These are phyloP conservation scores for Caenorhabditis angaria DNA, from an alignment of 2,888 invertebrate species.

Conservation along the genomic window DNA sequence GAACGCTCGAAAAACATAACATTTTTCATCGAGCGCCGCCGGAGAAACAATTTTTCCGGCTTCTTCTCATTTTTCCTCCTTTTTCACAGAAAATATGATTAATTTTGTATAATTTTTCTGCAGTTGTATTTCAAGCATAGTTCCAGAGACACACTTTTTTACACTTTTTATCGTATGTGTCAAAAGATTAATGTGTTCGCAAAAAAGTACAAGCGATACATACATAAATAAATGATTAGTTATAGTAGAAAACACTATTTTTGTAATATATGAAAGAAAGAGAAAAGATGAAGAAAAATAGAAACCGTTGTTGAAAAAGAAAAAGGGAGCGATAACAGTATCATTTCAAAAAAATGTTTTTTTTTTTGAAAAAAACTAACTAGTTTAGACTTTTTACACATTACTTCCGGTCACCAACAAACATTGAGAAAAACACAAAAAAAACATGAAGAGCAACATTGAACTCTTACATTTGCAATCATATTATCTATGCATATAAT, in stretches of 20 bases:
- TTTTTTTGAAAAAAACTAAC: no score
- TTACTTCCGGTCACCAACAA: background rate
- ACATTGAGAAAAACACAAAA: no score
- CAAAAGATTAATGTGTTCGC: background rate
- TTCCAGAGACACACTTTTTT: background rate
- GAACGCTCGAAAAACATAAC: background rate
- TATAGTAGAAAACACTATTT: background rate
- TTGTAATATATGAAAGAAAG: background rate
- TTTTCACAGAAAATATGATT: no score
- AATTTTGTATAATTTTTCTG: no score
- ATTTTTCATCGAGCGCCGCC: background rate
- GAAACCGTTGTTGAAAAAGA: no score
- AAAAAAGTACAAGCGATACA: background rate
- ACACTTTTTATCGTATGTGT: background rate
- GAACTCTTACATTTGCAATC: constrained; percentile 31
- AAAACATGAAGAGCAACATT: no score
- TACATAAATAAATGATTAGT: background rate
- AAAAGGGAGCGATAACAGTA: no score
- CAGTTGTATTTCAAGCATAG: background rate
- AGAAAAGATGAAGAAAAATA: background rate
- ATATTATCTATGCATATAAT: constrained; percentile 51
- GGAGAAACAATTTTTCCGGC: no score
- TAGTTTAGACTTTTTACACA: no score
- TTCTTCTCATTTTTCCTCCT: no score
- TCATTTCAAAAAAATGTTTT: no score